Evolutionary conservation across 2,797 vertebrate species (phyloP).

Genomic region (Clarias platycephalus): DNA sequence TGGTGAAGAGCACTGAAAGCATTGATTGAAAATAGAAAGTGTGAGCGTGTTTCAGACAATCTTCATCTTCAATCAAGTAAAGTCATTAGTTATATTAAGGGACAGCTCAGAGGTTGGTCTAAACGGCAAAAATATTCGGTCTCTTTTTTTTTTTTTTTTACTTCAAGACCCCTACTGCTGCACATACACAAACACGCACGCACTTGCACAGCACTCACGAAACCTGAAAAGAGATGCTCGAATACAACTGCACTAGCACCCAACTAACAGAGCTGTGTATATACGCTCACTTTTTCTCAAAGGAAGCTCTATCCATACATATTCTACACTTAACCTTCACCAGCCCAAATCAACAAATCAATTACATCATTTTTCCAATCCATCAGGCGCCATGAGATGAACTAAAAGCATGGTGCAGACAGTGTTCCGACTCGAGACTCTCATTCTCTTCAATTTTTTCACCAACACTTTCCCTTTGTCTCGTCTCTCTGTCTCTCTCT

Average conservation of each 20-base stretch:
- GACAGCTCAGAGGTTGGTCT: conserved; percentile 30
- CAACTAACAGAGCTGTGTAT: background rate
- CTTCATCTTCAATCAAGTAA: conserved; percentile 72
- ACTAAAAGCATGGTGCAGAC: conserved; percentile 70
- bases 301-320: conserved; percentile 48
- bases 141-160: conserved; percentile 7
- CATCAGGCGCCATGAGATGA: conserved; percentile 73
- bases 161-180: background rate
- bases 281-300: conserved; percentile 16
- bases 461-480: conserved; percentile 40
- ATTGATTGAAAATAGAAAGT: conserved; percentile 59
- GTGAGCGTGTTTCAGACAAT: conserved; percentile 57
- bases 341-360: conserved; percentile 72
- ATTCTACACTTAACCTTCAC: conserved; percentile 60
- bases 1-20: conserved; percentile 36
- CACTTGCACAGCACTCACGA: background rate
- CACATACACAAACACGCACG: background rate
- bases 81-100: conserved; percentile 70
- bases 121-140: conserved; percentile 14
- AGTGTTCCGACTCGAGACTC: conserved; percentile 45
- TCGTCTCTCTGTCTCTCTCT: conserved; percentile 26
- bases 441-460: conserved; percentile 32
- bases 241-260: background rate
- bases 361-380: conserved; percentile 71
- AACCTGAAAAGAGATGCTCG: background rate